Percentiles rank a stretch among this genome's conserved stretches.
Conservation (phyloP, 1,140 invertebrate genomes). For the Drosophila dunni region DNA sequence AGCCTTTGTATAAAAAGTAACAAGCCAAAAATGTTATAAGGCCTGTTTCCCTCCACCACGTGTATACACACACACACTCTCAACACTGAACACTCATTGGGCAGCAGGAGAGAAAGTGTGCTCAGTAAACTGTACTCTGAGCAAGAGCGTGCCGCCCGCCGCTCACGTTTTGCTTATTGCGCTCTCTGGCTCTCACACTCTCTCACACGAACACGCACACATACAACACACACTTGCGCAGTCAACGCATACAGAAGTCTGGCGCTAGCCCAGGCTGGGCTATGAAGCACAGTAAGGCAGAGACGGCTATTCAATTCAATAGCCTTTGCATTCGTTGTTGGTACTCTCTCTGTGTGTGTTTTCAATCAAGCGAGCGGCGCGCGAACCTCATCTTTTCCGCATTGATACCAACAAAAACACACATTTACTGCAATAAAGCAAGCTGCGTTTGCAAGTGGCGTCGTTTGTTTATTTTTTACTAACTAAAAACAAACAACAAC, state of each 20-base stretch:
- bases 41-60: constrained; percentile 73
- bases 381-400: constrained; percentile 81
- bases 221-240: constrained; percentile 66
- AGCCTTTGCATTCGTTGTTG: constrained; percentile 84
- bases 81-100: constrained; percentile 38
- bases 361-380: constrained; percentile 83
- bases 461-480: constrained; percentile 82
- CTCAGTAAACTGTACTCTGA: constrained; percentile 74
- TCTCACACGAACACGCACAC: constrained; percentile 49
- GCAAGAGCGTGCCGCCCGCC: constrained; percentile 46
- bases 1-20: constrained; percentile 62
- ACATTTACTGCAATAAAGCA: constrained; percentile 69
- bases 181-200: constrained; percentile 20
- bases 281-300: constrained; percentile 77
- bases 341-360: constrained; percentile 84
- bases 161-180: constrained; percentile 14
- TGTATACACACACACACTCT: constrained; percentile 65
- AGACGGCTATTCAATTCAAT: constrained; percentile 84
- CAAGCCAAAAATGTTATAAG: constrained; percentile 73
- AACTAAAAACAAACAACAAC: constrained; percentile 79
- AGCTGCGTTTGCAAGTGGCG: constrained; percentile 55
- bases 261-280: constrained; percentile 60
- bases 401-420: constrained; percentile 81
- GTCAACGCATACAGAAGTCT: constrained; percentile 69
- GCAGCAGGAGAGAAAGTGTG: constrained; percentile 42